Conservation (phyloP, 2,113 vertebrate species). For the Rattus rattus region DNA sequence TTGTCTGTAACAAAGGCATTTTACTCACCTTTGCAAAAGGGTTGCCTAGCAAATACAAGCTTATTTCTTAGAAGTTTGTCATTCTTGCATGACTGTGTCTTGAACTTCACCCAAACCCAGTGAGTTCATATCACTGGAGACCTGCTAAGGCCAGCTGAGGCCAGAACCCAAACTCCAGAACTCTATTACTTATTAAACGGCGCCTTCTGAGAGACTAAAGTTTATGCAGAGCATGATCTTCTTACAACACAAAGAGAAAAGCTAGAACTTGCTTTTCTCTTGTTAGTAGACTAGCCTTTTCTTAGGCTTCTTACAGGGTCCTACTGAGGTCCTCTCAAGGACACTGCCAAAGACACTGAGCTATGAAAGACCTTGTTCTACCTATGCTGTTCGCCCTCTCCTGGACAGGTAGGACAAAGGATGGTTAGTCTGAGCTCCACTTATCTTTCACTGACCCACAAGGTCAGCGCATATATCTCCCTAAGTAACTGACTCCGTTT, state of each 20-base stretch:
- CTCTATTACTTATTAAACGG: background rate
- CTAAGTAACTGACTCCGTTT: background rate
- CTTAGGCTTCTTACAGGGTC: background rate
- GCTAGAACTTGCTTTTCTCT: background rate
- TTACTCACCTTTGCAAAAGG: conserved; percentile 29
- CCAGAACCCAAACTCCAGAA: background rate
- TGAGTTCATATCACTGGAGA: background rate
- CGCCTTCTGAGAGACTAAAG: background rate
- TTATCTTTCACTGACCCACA: background rate
- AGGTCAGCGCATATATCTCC: background rate
- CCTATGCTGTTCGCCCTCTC: background rate
- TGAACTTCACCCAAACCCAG: background rate
- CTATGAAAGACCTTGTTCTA: too few species aligned
- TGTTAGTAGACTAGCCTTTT: background rate
- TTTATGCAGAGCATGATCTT: background rate
- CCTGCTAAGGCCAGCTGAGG: background rate
- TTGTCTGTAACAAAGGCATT: conserved; percentile 25
- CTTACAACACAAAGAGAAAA: background rate
- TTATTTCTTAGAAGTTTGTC: background rate
- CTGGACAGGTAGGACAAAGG: background rate
- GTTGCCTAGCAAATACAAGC: conserved; percentile 21
- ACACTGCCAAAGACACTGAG: background rate
- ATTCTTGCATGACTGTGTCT: background rate
- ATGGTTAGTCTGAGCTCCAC: background rate
- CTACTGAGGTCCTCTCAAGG: background rate